Evolutionary conservation across 2,888 invertebrate species (phyloP).

Genomic region (Lasioglossum marginatum): DNA sequence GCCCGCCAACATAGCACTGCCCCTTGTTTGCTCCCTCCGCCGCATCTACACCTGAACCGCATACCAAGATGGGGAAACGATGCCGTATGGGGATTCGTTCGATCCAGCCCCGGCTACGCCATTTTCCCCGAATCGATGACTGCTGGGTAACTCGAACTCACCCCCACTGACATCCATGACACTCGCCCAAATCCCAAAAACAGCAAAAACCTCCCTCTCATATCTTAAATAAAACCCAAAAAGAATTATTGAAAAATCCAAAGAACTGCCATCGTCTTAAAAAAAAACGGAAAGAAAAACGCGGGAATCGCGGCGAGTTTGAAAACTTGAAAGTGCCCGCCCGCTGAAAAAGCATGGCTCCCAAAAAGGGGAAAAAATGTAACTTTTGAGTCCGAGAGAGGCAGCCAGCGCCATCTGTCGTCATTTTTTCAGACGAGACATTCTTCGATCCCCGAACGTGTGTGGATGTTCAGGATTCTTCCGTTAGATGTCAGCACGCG

Average conservation of each 20-base stretch:
- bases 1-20: constrained; percentile 80
- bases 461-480: constrained; percentile 66
- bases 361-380: constrained; percentile 20
- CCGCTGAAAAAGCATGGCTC: constrained; percentile 36
- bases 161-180: background rate
- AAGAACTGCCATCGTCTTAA: background rate
- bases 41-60: constrained; percentile 71
- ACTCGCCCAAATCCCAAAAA: background rate
- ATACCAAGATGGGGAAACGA: constrained; percentile 74
- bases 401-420: constrained; percentile 74
- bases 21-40: constrained; percentile 68
- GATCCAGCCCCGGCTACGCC: constrained; percentile 58
- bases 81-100: constrained; percentile 61
- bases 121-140: constrained; percentile 54
- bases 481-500: constrained; percentile 79
- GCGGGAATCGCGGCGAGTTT: background rate
- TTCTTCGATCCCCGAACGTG: constrained; percentile 53
- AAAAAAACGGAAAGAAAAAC: background rate
- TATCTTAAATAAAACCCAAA: background rate
- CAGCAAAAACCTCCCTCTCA: background rate
- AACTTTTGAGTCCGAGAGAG: constrained; percentile 21
- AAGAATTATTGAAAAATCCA: background rate
- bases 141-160: background rate
- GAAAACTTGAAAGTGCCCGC: constrained; percentile 49
- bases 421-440: constrained; percentile 71